Percentiles rank a stretch among this genome's conserved stretches.
Evolutionary conservation across 2,797 vertebrate genomes (phyloP).

Genomic region (Xenopus petersii): DNA sequence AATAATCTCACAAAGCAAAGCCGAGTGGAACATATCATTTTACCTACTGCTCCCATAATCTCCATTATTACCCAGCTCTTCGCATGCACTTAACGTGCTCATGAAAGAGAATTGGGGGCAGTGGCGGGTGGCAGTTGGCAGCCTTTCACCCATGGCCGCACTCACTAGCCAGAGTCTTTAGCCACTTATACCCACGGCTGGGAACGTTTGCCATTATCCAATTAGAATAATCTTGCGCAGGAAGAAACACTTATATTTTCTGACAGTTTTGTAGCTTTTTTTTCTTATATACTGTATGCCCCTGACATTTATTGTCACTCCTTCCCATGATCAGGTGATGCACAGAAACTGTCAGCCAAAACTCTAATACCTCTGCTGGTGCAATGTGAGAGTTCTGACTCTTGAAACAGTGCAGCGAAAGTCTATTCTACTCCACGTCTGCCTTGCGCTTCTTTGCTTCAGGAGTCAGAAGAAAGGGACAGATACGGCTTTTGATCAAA

Average conservation of each 20-base stretch:
- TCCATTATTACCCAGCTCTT: conserved; percentile 7
- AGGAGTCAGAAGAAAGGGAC: too few species aligned
- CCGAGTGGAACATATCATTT: background rate
- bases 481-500: too few species aligned
- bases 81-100: background rate
- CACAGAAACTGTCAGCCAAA: too few species aligned
- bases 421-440: too few species aligned
- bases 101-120: background rate
- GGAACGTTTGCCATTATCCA: background rate
- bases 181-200: background rate
- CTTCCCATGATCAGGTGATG: too few species aligned
- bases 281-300: too few species aligned
- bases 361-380: too few species aligned
- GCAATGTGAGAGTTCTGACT: too few species aligned
- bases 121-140: background rate
- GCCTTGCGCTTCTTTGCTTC: too few species aligned
- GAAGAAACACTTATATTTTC: background rate
- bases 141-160: background rate
- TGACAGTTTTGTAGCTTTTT: background rate
- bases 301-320: too few species aligned
- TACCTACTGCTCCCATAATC: background rate
- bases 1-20: background rate
- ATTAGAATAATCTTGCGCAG: background rate
- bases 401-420: too few species aligned
- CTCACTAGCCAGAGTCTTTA: background rate